Base-by-base conservation (phyloP, 2,888 invertebrate species). In the Anarsia innoxiella region DNA sequence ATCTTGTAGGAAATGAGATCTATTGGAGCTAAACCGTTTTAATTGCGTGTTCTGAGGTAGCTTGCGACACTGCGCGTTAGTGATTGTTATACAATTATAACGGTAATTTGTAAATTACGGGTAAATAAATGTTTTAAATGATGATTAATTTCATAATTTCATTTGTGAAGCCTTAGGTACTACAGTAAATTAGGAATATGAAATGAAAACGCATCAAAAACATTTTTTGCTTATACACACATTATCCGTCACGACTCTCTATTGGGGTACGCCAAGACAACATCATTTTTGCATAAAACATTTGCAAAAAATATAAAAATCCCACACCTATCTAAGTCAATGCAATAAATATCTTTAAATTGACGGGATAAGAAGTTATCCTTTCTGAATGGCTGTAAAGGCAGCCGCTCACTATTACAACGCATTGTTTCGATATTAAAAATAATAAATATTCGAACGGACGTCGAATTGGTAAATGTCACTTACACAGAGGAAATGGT, bases 391-490 rank as follows among this genome's bases (percentile, higher is more conserved):
- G 30, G 30, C 41, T 39, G 28, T 40, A 45, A 41, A 45, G 38
- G 36, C 30, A 6, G 14, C 19, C 33, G 35, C 40, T 42, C 42
- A 45, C 32, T 45, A 46, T 27, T 47, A 45, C 41, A 41, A 31
- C 28, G 41, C 42, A 46, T 47, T 49, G 44, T 44, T 40, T 23
- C 25, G 10, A 26, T 30, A 26, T 6, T n/a, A 36, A 37, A 43
- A 36, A 37, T 36, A 45, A 45, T 45, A 45, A 45, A 45, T 37
- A 43, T 30, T 40, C 4, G 2, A 31, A 39, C 4, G 2, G 34
- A 39, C 40, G 28, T 31, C 34, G 39, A 49, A 52, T 48, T 51
- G 51, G 49, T 48, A 31, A 12, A 25, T 36, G 8, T 16, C 15
- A 35, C n/a, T n/a, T n/a, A n/a, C n/a, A n/a, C n/a, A n/a, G n/a